Base-by-base conservation (phyloP, 1,140 invertebrate species). In the Drosophila rufa region DNA sequence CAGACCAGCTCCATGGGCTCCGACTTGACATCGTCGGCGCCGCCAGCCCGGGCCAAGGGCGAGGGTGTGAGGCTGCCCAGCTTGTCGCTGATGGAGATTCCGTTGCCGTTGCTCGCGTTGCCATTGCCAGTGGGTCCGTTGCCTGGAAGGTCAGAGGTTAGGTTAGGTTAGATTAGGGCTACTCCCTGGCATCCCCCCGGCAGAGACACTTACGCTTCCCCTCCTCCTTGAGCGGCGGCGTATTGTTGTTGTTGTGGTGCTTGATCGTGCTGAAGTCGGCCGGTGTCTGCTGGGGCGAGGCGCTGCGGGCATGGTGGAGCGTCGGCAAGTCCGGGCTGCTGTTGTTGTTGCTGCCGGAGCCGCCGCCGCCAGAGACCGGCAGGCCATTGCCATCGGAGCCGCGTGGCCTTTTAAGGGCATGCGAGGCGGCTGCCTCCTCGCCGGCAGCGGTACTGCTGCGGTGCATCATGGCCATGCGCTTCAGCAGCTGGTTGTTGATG, bases 1-100 rank as follows among this genome's bases (percentile, higher is more conserved):
- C 96, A 96, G 40, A 95, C 94, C 87, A 96, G 93, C 80, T 97
- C 96, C 91, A 97, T 94, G 0, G 96, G 96, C 93, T 97, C 96
- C 68, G 96, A 95, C 93, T 97, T 97, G 43, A 97, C 96, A 33
- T 96, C 95, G 40, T 80, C 84, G 59, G 61, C 83, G 53, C 94
- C 94, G n/a, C 93, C 51, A 12, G 93, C 91, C 22, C 94, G 93
- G 6, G 93, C 93, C 40, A 94, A 87, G 4, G 95, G 95, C 22
- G 95, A 95, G 11, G 95, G 94, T 62, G 95, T 95, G 9, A 93
- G 59, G 50, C 92, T 92, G 64, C 86, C 70, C 3, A 92, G 57
- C 60, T 93, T 93, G 33, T 93, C 92, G 64, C 73, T 92, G 38
- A 87, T 80, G 12, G 92, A 84, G 53, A 92, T 91, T 30, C 92